Conservation (phyloP, 2,888 invertebrate genomes). For the Lymantria monacha region DNA sequence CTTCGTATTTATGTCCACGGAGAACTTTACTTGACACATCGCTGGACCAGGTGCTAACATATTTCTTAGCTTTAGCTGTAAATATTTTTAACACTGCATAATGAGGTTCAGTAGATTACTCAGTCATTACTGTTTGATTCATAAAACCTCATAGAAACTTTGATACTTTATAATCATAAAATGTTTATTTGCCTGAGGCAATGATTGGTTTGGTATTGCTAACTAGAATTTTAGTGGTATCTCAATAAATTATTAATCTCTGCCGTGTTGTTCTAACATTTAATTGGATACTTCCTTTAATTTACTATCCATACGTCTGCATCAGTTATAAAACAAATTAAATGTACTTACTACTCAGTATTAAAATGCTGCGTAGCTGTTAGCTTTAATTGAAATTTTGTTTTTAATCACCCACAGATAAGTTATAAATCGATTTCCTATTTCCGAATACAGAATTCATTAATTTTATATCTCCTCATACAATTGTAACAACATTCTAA, state of each 20-base stretch:
- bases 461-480: slow-evolving; percentile 1
- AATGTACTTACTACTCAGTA: slow-evolving; percentile 1
- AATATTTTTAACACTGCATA: slow-evolving; percentile 60
- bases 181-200: slow-evolving; percentile 23
- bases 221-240: slow-evolving; percentile 16
- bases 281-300: slow-evolving; percentile 3
- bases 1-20: slow-evolving; percentile 62
- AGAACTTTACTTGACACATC: slow-evolving; percentile 66
- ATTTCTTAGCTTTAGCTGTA: slow-evolving; percentile 46
- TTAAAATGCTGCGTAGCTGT: slow-evolving; percentile 3
- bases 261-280: slow-evolving; percentile 1
- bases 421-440: slow-evolving; percentile 2
- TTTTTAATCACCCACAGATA: slow-evolving; percentile 4
- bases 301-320: slow-evolving; percentile 1
- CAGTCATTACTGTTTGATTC: slow-evolving; percentile 22
- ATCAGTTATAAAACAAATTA: slow-evolving; percentile 5
- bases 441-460: neutral
- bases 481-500: neutral
- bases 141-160: slow-evolving; percentile 30
- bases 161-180: slow-evolving; percentile 18
- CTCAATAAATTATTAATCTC: slow-evolving; percentile 23
- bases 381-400: slow-evolving; percentile 5
- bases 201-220: slow-evolving; percentile 11
- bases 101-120: slow-evolving; percentile 28
- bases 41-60: slow-evolving; percentile 61